These are phyloP conservation scores for Ploceus nigricollis DNA, from an alignment of 2,113 vertebrate genomes.

Conservation along the genomic window DNA sequence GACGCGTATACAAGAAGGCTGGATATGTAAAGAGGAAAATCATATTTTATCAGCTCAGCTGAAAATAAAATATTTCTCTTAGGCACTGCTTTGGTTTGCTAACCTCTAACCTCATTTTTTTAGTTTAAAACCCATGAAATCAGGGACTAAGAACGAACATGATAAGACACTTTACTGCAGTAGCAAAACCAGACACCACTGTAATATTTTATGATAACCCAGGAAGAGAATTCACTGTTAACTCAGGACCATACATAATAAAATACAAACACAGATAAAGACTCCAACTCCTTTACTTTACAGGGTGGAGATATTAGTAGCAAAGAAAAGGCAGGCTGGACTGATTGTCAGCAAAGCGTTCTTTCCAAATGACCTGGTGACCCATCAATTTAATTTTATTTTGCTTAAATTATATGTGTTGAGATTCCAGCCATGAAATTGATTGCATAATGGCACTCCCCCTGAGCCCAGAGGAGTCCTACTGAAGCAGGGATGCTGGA, in stretches of 20 bases:
- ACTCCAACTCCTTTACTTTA: not conserved
- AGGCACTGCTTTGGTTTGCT: not conserved
- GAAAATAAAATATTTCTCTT: not conserved
- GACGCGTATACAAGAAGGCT: not conserved
- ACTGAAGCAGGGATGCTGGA: not conserved
- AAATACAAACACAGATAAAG: constrained; percentile 34
- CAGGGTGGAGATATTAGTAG: not conserved
- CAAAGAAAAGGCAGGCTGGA: not conserved
- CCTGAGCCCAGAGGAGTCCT: not conserved
- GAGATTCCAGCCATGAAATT: constrained; percentile 59
- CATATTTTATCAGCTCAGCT: not conserved
- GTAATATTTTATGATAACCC: constrained; percentile 31
- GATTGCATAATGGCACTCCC: constrained; percentile 35
- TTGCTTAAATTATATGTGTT: constrained; percentile 50
- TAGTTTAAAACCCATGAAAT: not conserved
- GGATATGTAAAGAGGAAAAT: not conserved
- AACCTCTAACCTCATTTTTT: not conserved
- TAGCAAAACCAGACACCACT: not conserved
- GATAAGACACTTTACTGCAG: not conserved
- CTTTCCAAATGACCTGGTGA: constrained; percentile 40
- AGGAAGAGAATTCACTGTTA: constrained; percentile 16
- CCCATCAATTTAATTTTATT: constrained; percentile 51
- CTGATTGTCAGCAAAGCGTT: not conserved
- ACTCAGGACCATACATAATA: not conserved
- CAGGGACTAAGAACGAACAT: not conserved